These are phyloP conservation scores for Pitta sordida DNA, from an alignment of 2,113 vertebrate genomes.

Conservation along the genomic window DNA sequence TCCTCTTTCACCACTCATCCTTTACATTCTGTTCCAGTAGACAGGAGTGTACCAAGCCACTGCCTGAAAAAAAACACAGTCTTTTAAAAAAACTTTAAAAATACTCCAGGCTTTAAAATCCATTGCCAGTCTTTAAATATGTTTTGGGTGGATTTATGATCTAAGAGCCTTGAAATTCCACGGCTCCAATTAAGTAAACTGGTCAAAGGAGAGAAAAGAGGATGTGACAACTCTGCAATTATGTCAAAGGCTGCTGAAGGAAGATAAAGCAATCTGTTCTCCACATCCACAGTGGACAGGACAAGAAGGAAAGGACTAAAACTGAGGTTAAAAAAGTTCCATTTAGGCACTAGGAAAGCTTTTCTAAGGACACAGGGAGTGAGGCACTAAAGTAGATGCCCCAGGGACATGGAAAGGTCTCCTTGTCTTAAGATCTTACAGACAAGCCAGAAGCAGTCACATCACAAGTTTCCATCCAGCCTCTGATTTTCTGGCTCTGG, in stretches of 20 bases:
- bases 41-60: conserved; percentile 62
- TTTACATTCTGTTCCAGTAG: conserved; percentile 24
- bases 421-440: neutral
- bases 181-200: neutral
- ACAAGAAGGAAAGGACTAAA: neutral
- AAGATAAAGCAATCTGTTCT: neutral
- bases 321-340: neutral
- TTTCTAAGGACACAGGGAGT: neutral
- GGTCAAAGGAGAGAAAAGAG: neutral
- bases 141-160: neutral
- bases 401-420: neutral
- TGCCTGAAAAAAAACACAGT: conserved; percentile 53
- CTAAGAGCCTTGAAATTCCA: neutral
- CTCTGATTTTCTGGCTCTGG: neutral
- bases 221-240: neutral
- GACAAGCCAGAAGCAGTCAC: neutral
- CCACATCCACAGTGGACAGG: neutral
- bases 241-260: neutral
- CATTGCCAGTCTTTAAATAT: neutral
- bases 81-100: too few species aligned
- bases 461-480: neutral
- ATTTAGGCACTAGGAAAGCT: neutral
- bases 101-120: neutral
- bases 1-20: neutral
- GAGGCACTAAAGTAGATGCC: neutral